phyloP scores from a whole-genome alignment of 2,888 invertebrate genomes.

The Pogonocherus hispidulus region DNA sequence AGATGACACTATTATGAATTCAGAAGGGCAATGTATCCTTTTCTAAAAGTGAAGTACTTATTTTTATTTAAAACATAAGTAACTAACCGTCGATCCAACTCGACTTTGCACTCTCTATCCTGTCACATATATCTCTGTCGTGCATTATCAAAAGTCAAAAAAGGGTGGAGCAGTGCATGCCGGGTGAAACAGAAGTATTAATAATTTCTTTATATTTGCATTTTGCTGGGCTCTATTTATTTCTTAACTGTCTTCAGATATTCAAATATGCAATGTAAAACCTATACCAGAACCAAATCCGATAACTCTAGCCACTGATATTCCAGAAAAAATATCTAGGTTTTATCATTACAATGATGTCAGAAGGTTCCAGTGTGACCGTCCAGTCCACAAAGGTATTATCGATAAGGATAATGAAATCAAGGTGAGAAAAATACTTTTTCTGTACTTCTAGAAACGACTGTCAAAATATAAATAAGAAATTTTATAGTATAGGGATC shows the following conservation, averaged over 20 bases:
- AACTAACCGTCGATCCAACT: too few relatives aligned
- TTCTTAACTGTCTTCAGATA: constrained; percentile 71
- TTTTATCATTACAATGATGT: constrained; percentile 95
- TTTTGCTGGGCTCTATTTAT: neutral
- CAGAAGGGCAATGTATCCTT: constrained; percentile 86
- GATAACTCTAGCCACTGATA: constrained; percentile 71
- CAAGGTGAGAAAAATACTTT: constrained; percentile 72
- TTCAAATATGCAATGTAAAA: constrained; percentile 95
- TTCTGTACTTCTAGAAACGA: neutral
- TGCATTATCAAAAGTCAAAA: too few relatives aligned
- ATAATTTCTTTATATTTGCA: too few relatives aligned
- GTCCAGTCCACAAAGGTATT: constrained; percentile 90
- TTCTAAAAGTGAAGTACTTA: constrained; percentile 29
- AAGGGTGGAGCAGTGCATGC: too few relatives aligned
- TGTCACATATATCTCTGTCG: too few relatives aligned
- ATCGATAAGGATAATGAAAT: constrained; percentile 96
- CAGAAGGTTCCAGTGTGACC: constrained; percentile 89
- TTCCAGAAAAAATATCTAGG: constrained; percentile 88
- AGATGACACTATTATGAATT: constrained; percentile 86
- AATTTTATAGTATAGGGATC: too few relatives aligned
- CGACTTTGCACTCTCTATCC: too few relatives aligned
- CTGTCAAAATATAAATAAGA: too few relatives aligned
- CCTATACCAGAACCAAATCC: constrained; percentile 82
- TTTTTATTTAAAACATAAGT: too few relatives aligned
- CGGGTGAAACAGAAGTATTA: too few relatives aligned